Evolutionary conservation across 1,140 invertebrate species (phyloP), one percentile per base, ranked within the genome.

Genomic region (Papilio dardanus): DNA sequence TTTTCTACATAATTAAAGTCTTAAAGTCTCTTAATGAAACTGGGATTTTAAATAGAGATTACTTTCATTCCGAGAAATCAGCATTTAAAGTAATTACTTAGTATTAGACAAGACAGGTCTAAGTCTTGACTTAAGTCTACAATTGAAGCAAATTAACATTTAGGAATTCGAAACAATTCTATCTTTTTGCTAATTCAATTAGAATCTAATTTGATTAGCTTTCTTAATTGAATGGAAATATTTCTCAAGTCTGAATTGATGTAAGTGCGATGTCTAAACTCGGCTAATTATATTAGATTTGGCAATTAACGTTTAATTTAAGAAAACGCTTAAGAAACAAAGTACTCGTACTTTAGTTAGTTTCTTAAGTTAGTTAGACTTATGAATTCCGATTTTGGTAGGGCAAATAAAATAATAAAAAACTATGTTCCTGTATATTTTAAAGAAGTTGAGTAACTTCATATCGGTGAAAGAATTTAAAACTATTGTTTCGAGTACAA

Each of bases 181-280:
- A 69, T 28, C 33, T 21, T 24, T n/a, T 12, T 4, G 19, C 35
- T 40, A 33, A 66, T 69, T 40, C 16, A 40, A 69, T 69, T 69
- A 40, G 16, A 21, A 5, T 62, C 33, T 28, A 40, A 69, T 40
- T 69, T 69, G 33, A 69, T 69, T 69, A 69, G 16, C 35, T 40
- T 69, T 69, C 10, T n/a, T 69, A 69, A 24, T 69, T 19, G 35
- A 69, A 69, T 69, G 35, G 40, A 28, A 40, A 69, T 69, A 69
- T 42, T 69, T 28, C 67, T 28, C n/a, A n/a, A n/a, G n/a, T 28
- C 42, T 8, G 28, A 69, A 69, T 28, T 69, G 2, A 69, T 69
- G 16, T 40, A 40, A 68, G 35, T 58, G 30, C 54, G 12, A 28
- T 62, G 8, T 30, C 21, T 30, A 62, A 28, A 62, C 24, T 62